Base-by-base conservation (phyloP, 2,797 vertebrate species). In the Oreochromis grahami region DNA sequence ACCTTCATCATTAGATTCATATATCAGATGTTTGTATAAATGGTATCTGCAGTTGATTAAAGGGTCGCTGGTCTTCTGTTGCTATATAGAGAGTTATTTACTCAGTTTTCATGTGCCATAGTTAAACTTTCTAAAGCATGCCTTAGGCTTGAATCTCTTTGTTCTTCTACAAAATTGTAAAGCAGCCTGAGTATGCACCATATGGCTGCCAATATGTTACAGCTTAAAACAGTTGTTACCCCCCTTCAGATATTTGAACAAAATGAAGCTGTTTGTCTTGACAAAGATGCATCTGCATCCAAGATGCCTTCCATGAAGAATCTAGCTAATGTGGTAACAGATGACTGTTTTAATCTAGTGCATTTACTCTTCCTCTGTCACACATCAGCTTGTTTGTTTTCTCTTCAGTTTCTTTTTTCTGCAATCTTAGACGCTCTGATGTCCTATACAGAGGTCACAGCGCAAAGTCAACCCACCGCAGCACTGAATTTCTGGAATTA, bases 131-230 rank as follows among this genome's bases (percentile, higher is more conserved):
- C 52, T 32, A 14, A 72, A 65, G 6, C 19, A 4, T n/a, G 72
- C 81, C 52, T 11, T 15, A 24, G 77, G 58, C 53, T 43, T 24
- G 7, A 48, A 36, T 87, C 50, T 79, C 58, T 84, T 82, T 84
- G 84, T 80, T 80, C 56, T 79, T 63, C 12, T 12, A 63, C 21
- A 26, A 51, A 48, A 36, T 78, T 68, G 17, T 48, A 84, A 60
- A 84, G n/a, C 79, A 48, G 43, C 63, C 58, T 48, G 72, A 77
- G 41, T 43, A 72, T 10, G 51, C 32, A 58, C 81, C 79, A 86
- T 87, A 79, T 86, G 89, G 79, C 36, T 76, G 63, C 36, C 77
- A 86, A 32, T 78, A 50, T 88, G 84, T 50, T 77, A 53, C 32
- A 48, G 8, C 77, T 77, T 38, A 82, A 84, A 41, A 56, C 38